Conservation (phyloP, 1,140 invertebrate genomes). For the Cydia fagiglandana region DNA sequence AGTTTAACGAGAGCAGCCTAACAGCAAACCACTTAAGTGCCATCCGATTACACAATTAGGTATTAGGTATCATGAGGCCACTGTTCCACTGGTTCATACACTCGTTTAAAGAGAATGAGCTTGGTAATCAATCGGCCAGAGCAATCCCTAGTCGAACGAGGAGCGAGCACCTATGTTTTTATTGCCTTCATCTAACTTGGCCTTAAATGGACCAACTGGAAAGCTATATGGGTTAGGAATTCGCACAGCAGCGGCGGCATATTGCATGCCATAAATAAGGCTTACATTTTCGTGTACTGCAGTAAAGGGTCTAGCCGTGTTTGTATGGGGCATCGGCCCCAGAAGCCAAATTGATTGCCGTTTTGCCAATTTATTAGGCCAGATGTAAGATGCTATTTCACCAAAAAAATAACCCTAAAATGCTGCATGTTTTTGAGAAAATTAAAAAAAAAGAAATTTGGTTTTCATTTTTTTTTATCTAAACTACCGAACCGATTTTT, state of each 20-base stretch:
- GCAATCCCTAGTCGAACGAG: not conserved
- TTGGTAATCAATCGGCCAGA: not conserved
- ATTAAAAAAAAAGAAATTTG: too few species aligned
- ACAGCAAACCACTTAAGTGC: not conserved
- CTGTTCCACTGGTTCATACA: not conserved
- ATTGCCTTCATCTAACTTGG: slow-evolving; percentile 12
- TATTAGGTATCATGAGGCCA: not conserved
- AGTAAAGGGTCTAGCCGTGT: too few species aligned
- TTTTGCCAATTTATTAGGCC: too few species aligned
- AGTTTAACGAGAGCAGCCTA: not conserved
- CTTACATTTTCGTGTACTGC: not conserved
- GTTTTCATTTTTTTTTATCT: too few species aligned
- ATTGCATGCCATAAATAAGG: slow-evolving; percentile 14
- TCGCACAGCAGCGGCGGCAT: not conserved
- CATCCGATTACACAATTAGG: not conserved
- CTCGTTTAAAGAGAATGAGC: not conserved
- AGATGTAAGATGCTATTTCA: too few species aligned
- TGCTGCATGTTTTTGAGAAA: too few species aligned
- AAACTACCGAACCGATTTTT: too few species aligned
- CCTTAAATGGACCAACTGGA: slow-evolving; percentile 15
- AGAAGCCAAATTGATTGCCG: too few species aligned
- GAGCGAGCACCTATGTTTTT: slow-evolving; percentile 7
- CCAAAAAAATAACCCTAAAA: too few species aligned
- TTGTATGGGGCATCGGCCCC: too few species aligned
- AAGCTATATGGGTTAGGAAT: slow-evolving; percentile 12